Conservation (phyloP, 2,797 vertebrate genomes). For the Emys orbicularis region DNA sequence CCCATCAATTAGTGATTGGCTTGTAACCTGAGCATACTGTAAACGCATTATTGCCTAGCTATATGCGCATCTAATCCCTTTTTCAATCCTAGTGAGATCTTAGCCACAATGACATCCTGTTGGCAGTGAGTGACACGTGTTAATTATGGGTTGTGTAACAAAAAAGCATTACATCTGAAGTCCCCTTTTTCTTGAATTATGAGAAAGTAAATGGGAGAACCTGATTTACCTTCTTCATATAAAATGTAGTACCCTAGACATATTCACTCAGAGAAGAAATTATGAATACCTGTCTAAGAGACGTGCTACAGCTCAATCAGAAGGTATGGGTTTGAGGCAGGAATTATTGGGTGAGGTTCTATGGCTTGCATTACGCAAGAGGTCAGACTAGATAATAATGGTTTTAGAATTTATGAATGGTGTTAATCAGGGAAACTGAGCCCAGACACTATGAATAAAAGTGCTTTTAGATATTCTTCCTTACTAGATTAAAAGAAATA, state of each 20-base stretch:
- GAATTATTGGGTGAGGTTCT: background rate
- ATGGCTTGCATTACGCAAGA: background rate
- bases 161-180: rapidly evolving
- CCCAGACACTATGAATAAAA: background rate
- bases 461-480: background rate
- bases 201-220: background rate
- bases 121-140: rapidly evolving
- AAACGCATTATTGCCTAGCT: rapidly evolving
- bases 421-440: background rate
- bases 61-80: background rate
- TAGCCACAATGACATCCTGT: background rate
- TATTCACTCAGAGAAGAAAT: background rate
- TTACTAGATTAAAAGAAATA: background rate
- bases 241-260: background rate
- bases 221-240: background rate
- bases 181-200: background rate
- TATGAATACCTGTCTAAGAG: background rate
- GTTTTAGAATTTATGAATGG: background rate
- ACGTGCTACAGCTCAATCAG: background rate
- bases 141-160: background rate
- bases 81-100: background rate
- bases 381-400: background rate
- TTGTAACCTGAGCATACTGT: background rate
- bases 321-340: background rate
- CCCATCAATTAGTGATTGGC: background rate